Conservation (phyloP, 2,888 invertebrate species). For the Coenonympha glycerion region DNA sequence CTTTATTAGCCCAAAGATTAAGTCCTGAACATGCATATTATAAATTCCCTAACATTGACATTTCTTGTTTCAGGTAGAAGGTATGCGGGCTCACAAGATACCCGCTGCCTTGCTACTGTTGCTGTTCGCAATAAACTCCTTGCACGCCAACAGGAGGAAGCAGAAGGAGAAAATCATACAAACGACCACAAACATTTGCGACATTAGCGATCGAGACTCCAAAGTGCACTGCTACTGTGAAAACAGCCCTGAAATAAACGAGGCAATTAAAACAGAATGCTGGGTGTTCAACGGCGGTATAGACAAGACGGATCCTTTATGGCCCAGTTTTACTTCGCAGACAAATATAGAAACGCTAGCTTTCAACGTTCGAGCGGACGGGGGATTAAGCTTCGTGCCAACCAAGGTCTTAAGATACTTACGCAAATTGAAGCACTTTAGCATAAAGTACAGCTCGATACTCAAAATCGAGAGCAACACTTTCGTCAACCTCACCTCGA, state of each 20-base stretch:
- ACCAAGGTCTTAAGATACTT: slow-evolving; percentile 81
- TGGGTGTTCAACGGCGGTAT: slow-evolving; percentile 83
- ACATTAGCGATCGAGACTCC: slow-evolving; percentile 70
- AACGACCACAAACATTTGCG: slow-evolving; percentile 70
- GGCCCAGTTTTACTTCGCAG: slow-evolving; percentile 84
- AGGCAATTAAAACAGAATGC: slow-evolving; percentile 84
- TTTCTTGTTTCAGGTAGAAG: slow-evolving; percentile 64
- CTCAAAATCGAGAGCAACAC: slow-evolving; percentile 81
- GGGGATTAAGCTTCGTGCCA: slow-evolving; percentile 82
- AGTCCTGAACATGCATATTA: no score
- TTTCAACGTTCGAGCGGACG: slow-evolving; percentile 82
- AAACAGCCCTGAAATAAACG: slow-evolving; percentile 68
- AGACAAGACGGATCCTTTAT: slow-evolving; percentile 80
- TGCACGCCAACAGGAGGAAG: slow-evolving; percentile 64
- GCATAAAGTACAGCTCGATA: slow-evolving; percentile 83
- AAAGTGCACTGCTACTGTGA: slow-evolving; percentile 82
- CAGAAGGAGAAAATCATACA: slow-evolving; percentile 58
- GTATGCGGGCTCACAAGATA: slow-evolving; percentile 70
- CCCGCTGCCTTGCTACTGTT: slow-evolving; percentile 73
- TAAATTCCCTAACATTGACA: slow-evolving; percentile 8
- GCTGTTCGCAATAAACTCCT: slow-evolving; percentile 66
- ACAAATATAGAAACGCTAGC: slow-evolving; percentile 80
- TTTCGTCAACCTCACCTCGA: slow-evolving; percentile 82
- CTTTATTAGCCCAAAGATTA: no score
- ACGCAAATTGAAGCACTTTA: slow-evolving; percentile 79